A percentile compares a stretch with the other conserved stretches of the same genome.
Evolutionary conservation across 2,113 vertebrate genomes (phyloP).

Genomic region (Hippocampus comes): DNA sequence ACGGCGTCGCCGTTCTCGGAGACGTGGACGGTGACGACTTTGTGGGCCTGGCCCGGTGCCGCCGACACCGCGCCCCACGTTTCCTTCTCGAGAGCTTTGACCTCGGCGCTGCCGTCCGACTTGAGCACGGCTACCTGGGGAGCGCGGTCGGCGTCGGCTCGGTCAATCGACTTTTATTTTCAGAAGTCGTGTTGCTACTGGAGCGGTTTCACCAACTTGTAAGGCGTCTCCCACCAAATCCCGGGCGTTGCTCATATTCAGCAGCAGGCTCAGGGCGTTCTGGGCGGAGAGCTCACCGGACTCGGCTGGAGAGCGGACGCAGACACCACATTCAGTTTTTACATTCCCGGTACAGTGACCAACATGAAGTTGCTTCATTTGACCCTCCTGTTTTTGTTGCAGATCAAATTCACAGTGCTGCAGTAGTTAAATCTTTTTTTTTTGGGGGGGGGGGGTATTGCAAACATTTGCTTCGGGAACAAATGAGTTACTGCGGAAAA

Average conservation of each 20-base stretch:
- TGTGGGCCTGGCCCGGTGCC: constrained; percentile 63
- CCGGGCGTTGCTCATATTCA: constrained; percentile 90
- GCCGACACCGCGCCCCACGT: constrained; percentile 47
- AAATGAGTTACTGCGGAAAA: no score
- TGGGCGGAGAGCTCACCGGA: constrained; percentile 83
- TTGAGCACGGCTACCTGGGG: constrained; percentile 80
- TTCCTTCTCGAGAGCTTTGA: constrained; percentile 58
- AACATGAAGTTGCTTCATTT: background rate
- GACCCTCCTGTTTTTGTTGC: background rate
- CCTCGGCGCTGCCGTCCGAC: constrained; percentile 72
- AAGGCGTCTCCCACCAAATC: constrained; percentile 79
- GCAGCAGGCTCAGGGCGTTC: constrained; percentile 86
- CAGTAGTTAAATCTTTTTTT: no score
- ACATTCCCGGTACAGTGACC: background rate
- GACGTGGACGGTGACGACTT: constrained; percentile 86
- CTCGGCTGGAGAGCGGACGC: constrained; percentile 64
- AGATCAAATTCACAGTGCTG: background rate
- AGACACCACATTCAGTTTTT: background rate
- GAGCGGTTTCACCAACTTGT: constrained; percentile 73
- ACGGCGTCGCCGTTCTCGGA: constrained; percentile 77
- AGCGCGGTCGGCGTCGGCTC: background rate
- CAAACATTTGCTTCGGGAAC: no score
- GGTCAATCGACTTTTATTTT: background rate
- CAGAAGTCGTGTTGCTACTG: background rate
- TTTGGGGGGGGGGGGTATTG: no score